Conservation (phyloP, 2,113 vertebrate species). For the Myrmecobius fasciatus region DNA sequence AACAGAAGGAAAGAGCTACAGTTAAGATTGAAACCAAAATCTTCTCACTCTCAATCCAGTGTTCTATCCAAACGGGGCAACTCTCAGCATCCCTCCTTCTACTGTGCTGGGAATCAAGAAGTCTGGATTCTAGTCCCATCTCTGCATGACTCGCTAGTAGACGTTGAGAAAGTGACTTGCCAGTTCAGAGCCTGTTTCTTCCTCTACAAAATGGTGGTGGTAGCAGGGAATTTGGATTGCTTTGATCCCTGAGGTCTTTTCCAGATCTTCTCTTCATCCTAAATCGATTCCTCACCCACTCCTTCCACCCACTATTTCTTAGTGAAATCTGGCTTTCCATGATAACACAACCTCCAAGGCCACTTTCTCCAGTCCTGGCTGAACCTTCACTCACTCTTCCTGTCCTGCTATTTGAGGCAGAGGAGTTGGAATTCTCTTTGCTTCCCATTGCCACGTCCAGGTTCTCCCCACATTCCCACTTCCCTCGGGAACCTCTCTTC, state of each 20-base stretch:
- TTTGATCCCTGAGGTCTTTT: not conserved
- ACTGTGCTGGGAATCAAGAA: not conserved
- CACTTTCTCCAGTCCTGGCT: not conserved
- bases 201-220: not conserved
- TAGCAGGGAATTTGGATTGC: not conserved
- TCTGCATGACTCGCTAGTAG: not conserved
- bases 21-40: not conserved
- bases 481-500: not conserved
- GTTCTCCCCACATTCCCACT: not conserved
- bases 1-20: not conserved
- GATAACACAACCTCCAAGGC: not conserved
- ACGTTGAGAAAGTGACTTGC: not conserved
- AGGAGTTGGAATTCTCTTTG: not conserved
- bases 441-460: not conserved
- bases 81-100: not conserved
- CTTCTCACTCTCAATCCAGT: not conserved
- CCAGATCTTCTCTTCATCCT: not conserved
- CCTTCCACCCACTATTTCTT: not conserved
- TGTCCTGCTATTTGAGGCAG: not conserved
- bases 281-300: not conserved
- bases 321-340: not conserved
- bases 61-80: not conserved
- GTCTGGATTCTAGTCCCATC: not conserved
- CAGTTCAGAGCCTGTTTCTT: not conserved
- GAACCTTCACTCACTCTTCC: not conserved